phyloP scores from a whole-genome alignment of 2,888 invertebrate species.

The Mesorhabditis sp. region DNA sequence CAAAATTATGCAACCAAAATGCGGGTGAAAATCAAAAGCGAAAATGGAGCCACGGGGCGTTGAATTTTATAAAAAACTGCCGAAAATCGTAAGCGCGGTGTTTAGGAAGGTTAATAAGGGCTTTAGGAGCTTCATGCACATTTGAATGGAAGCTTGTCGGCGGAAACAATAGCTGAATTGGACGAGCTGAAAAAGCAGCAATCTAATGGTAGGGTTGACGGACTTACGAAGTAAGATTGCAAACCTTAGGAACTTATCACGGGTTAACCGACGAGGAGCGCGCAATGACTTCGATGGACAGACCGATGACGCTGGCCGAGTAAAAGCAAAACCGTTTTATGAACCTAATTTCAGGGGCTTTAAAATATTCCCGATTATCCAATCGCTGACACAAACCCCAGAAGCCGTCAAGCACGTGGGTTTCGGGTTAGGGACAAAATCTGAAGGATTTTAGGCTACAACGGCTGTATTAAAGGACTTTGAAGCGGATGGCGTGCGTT shows the following conservation, averaged over 20 bases:
- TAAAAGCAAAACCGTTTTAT: not conserved
- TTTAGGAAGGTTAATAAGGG: too few species aligned
- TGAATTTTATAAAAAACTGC: too few species aligned
- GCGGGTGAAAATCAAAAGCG: too few species aligned
- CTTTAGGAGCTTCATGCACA: slow-evolving; percentile 30
- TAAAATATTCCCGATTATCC: slow-evolving; percentile 24
- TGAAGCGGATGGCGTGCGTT: slow-evolving; percentile 19
- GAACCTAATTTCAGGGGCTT: slow-evolving; percentile 16
- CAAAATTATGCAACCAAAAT: too few species aligned
- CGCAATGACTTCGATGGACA: slow-evolving; percentile 1
- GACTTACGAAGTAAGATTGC: not conserved
- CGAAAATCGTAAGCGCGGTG: too few species aligned
- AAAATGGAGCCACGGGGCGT: too few species aligned
- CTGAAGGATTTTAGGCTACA: slow-evolving; percentile 16
- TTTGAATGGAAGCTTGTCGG: slow-evolving; percentile 27
- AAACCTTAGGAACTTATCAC: not conserved
- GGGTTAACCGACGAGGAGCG: not conserved
- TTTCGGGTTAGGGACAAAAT: not conserved
- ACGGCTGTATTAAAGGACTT: slow-evolving; percentile 21
- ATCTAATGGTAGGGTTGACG: not conserved
- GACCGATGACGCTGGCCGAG: slow-evolving; percentile 14
- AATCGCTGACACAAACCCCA: slow-evolving; percentile 16
- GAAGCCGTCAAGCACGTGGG: slow-evolving; percentile 15
- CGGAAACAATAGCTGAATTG: slow-evolving; percentile 17
- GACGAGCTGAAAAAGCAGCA: not conserved